These are phyloP conservation scores for Monomorium pharaonis DNA, from an alignment of 1,140 invertebrate genomes.

Conservation along the genomic window DNA sequence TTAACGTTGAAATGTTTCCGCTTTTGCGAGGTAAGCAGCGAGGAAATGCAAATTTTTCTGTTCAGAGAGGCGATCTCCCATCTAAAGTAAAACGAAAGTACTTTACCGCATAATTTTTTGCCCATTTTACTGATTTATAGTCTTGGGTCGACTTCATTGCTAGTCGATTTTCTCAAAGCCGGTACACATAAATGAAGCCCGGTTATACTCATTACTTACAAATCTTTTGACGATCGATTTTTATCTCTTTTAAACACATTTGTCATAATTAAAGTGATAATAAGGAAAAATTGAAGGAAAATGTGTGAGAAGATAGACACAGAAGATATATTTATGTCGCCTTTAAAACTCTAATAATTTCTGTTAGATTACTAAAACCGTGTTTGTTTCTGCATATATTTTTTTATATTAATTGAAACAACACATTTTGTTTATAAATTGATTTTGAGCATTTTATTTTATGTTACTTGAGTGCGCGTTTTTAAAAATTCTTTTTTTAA, in stretches of 20 bases:
- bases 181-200: conserved; percentile 42
- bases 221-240: conserved; percentile 14
- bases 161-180: conserved; percentile 36
- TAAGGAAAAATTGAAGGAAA: not conserved
- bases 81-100: conserved; percentile 45
- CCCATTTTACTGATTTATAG: conserved; percentile 53
- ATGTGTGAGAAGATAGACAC: not conserved
- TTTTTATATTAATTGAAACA: not conserved
- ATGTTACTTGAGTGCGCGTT: too few species aligned
- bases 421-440: not conserved
- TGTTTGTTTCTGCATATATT: not conserved
- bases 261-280: not conserved
- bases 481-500: too few species aligned
- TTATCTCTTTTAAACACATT: not conserved
- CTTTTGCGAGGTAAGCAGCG: conserved; percentile 38
- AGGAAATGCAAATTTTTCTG: conserved; percentile 53
- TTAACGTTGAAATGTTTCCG: conserved; percentile 32
- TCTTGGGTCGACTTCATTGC: conserved; percentile 34
- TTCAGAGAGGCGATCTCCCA: conserved; percentile 14
- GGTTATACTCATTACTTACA: conserved; percentile 32
- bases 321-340: not conserved
- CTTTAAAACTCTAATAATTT: not conserved
- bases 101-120: conserved; percentile 54
- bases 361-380: not conserved
- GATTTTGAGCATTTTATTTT: too few species aligned